Base-by-base conservation (phyloP, 2,888 invertebrate genomes). In the Drosophila bunnanda region DNA sequence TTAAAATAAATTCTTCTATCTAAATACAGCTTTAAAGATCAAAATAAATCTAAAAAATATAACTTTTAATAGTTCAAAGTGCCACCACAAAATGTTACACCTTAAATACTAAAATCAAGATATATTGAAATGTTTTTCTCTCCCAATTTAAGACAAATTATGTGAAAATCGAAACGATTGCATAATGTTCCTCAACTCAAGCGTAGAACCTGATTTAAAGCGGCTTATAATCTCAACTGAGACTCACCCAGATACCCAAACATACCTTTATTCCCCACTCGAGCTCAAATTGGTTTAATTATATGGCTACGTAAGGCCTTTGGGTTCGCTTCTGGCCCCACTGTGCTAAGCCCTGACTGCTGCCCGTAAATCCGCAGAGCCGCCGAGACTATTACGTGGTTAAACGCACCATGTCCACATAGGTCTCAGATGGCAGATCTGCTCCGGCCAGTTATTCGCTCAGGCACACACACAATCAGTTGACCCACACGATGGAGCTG, bases 351-450 rank as follows among this genome's bases (percentile, higher is more conserved):
- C 58, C 54, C 48, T 68, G 66, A 54, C 68, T 68, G 50, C 41
- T 56, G 48, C 53, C 56, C 57, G 58, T 56, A 69, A 69, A 62
- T 64, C 69, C 62, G 76, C 58, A 75, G 58, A 54, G 64, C 69
- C 71, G 52, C 62, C 52, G 60, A 66, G 72, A 72, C 72, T 76
- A 72, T 76, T 76, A 72, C 77, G 76, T 76, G 76, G 76, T 76
- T 76, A 76, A 76, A 76, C 76, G 76, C 76, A 76, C 59, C 67
- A 73, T 76, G 66, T 72, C 72, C 76, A 76, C 74, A 67, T 52
- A 56, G 67, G 73, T 67, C 75, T 67, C 75, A 60, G 60, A 55
- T 67, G 67, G 67, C 54, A 44, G 67, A 55, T 53, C 58, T 66
- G 74, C 53, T 52, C 44, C 43, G 48, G 57, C 53, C 74, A 57